Base-by-base conservation (phyloP, 2,888 invertebrate species). In the Cynaeus angustus region DNA sequence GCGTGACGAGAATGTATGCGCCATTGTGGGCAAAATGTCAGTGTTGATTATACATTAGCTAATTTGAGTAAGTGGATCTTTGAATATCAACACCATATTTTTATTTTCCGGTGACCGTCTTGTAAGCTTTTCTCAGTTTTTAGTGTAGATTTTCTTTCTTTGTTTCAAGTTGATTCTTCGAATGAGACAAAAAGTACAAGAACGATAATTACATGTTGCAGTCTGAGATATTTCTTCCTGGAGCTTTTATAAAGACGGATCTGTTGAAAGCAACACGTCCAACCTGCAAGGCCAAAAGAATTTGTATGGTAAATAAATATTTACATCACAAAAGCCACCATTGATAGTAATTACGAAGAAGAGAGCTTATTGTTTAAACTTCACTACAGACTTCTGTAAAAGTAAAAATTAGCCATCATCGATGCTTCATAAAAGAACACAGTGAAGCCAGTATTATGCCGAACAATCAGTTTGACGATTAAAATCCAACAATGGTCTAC, bases 401-500 rank as follows among this genome's bases (percentile, higher is more conserved):
- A 67, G 59, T 64, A 72, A 70, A 74, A 74, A 74, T 72, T 74
- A 71, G 70, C 68, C 62, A 72, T 74, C 74, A 72, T 72, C 61
- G 67, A 28, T 21, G 14, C 14, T 33, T 12, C 38, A 65, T 50
- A 65, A 50, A 50, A 56, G 65, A 43, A 50, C 26, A 55, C 43
- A 68, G 43, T 53, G 26, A 62, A 46, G 28, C 16, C 21, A 59
- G 55, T 61, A 64, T 65, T 53, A 53, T 41, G 33, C 10, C 28
- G 43, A 70, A 53, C 70, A 66, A 66, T 64, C 64, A 30, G 21
- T 50, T 64, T 50, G 62, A 53, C 68, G 71, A 75, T 77, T 77
- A 77, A 75, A 74, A 72, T 48, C 66, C 72, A 74, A 77, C 75
- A 77, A 77, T 72, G 55, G 73, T 62, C 67, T 48, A 62, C 66